A percentile compares a stretch with the other conserved stretches of the same genome.
Evolutionary conservation across 2,113 vertebrate genomes (phyloP).

Genomic region (Ascaphus truei): DNA sequence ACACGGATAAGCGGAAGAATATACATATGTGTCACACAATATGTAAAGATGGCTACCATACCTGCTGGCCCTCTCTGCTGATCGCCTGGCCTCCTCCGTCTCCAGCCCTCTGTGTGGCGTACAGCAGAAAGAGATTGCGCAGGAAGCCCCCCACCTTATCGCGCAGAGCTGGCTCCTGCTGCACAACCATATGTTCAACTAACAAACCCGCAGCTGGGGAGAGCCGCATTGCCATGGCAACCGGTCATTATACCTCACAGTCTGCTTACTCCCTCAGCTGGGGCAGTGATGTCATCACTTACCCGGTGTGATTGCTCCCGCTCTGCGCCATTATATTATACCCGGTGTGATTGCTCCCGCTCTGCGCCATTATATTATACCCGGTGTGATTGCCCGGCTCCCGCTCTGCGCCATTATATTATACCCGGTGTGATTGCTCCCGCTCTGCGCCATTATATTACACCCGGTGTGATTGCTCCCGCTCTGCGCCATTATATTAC

Average conservation of each 20-base stretch:
- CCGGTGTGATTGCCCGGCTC: too few relatives aligned
- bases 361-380: too few relatives aligned
- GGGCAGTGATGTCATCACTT: constrained; percentile 84
- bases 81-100: constrained; percentile 73
- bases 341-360: neutral
- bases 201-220: constrained; percentile 98
- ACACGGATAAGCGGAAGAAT: constrained; percentile 2
- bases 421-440: neutral
- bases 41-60: constrained; percentile 49
- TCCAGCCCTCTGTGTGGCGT: constrained; percentile 91
- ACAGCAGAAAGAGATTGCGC: constrained; percentile 92
- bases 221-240: constrained; percentile 92
- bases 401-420: too few relatives aligned
- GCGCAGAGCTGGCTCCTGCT: constrained; percentile 74
- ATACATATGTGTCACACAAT: neutral
- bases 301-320: constrained; percentile 61
- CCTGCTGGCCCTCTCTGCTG: constrained; percentile 84
- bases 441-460: too few relatives aligned
- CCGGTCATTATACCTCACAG: constrained; percentile 81
- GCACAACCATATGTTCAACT: constrained; percentile 84
- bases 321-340: constrained; percentile 37
- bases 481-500: too few relatives aligned
- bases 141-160: constrained; percentile 91
- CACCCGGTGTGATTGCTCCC: constrained; percentile 1
- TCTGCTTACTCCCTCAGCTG: constrained; percentile 78